These are phyloP conservation scores for Asarcornis scutulata DNA, from an alignment of 2,113 vertebrate species.

Conservation along the genomic window DNA sequence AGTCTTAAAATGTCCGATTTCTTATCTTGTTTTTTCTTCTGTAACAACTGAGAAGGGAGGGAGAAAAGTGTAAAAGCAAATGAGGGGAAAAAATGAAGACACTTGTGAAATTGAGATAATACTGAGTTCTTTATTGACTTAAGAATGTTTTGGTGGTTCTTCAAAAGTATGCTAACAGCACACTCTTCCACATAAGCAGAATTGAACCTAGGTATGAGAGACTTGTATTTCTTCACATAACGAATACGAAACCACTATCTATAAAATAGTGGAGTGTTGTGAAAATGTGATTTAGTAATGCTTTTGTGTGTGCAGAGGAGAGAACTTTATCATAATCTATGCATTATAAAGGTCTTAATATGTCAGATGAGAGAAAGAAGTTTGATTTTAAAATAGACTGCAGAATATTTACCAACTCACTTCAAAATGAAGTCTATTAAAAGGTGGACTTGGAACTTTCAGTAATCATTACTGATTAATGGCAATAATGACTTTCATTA, in stretches of 20 bases:
- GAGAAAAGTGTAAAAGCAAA: neutral
- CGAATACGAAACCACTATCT: neutral
- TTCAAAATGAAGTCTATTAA: neutral
- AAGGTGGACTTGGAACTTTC: neutral
- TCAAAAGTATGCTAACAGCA: neutral
- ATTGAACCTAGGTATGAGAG: neutral
- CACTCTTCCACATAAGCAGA: neutral
- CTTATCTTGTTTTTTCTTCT: neutral
- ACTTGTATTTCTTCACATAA: neutral
- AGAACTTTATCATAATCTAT: neutral
- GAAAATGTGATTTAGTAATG: neutral
- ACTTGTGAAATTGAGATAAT: neutral
- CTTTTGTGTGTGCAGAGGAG: neutral
- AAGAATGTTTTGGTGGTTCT: neutral
- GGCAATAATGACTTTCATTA: neutral
- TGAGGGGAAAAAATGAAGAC: neutral
- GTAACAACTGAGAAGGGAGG: neutral
- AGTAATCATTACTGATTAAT: neutral
- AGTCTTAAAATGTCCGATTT: neutral
- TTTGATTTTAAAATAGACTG: neutral
- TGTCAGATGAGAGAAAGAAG: neutral
- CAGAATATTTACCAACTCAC: neutral
- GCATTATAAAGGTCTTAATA: neutral
- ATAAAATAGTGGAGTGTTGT: neutral
- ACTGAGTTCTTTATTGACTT: neutral